A percentile compares a stretch with the other conserved stretches of the same genome.
Evolutionary conservation across 92 coral and sea anemone genomes (phyloP).

Genomic region (Nematostella vectensis): DNA sequence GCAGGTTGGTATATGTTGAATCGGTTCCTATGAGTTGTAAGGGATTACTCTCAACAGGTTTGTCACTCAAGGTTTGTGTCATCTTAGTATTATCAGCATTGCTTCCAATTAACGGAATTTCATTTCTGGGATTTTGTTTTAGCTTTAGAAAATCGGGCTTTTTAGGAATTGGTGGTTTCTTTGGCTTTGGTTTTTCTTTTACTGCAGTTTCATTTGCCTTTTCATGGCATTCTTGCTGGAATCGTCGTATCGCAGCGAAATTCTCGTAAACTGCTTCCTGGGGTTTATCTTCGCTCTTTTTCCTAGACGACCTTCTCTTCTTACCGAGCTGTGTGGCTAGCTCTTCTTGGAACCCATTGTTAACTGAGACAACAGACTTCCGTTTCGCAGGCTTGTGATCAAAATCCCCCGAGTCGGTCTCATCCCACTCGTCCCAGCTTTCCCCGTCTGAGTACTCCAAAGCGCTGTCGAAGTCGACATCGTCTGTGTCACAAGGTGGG

Average conservation of each 20-base stretch:
- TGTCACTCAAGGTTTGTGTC: not conserved
- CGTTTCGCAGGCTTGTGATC: not conserved
- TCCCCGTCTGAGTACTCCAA: slow-evolving; percentile 30
- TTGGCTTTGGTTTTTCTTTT: not conserved
- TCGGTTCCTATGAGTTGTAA: no score
- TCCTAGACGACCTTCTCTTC: no score
- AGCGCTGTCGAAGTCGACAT: slow-evolving; percentile 25
- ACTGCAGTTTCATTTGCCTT: no score
- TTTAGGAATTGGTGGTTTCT: slow-evolving; percentile 20
- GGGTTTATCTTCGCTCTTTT: no score
- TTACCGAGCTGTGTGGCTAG: not conserved
- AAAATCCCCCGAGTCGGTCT: slow-evolving; percentile 3
- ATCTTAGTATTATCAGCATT: no score
- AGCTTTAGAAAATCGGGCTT: slow-evolving; percentile 13
- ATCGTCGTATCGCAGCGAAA: no score
- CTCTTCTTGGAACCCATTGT: not conserved
- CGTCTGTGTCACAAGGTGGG: slow-evolving; percentile 45
- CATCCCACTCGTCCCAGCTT: slow-evolving; percentile 31
- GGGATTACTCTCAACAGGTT: not conserved
- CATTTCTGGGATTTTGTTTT: not conserved
- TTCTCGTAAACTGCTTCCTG: not conserved
- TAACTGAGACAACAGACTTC: no score
- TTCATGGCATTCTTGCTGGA: no score
- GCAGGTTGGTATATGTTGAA: slow-evolving; percentile 5
- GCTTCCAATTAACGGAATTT: not conserved